Evolutionary conservation across 2,113 vertebrate species (phyloP), one percentile per base, ranked within the genome.

Genomic region (Megatriorchis doriae): DNA sequence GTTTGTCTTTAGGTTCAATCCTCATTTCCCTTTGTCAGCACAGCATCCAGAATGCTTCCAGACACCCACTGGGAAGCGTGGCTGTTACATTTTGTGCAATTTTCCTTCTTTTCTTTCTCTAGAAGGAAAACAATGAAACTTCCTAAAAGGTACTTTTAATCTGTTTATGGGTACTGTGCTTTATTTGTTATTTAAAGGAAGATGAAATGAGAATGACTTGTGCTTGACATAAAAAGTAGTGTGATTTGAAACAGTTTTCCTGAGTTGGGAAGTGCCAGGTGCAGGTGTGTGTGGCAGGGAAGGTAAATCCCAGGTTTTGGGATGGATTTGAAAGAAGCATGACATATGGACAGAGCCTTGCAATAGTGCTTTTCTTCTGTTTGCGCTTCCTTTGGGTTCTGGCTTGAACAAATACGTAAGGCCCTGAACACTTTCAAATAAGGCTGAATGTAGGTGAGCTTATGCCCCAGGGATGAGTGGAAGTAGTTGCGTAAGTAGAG

Each of bases 1-100:
- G 77, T 94, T 84, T 84, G 72, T 96, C 81, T 96, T 91, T 67
- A 79, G 53, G 50, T 89, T 97, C 84, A 86, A 6, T 73, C 58
- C 77, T 82, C 84, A 70, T 95, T 92, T 96, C 84, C 66, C 45
- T 72, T 81, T 92, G 78, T 96, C 78, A 96, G 26, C 26, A 0
- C 78, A 59, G 61, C 42, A 73, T 80, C 40, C 63, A 82, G 84
- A 92, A 85, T 87, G 62, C 53, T 94, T 95, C 65, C 91, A 93
- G 91, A 75, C 50, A 38, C 45, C 27, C 56, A 26, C 18, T 68
- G 62, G 66, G 78, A 95, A 89, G 32, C 1, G 1, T 3, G 29
- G 67, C 29, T 93, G 21, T 43, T 71, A n/a, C 0, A 5, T 79
- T 86, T 48, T 78, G 9, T 81, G 34, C 26, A n/a, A 9, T 81